phyloP scores from a whole-genome alignment of 2,113 vertebrate species.

The Myotis brandtii region DNA sequence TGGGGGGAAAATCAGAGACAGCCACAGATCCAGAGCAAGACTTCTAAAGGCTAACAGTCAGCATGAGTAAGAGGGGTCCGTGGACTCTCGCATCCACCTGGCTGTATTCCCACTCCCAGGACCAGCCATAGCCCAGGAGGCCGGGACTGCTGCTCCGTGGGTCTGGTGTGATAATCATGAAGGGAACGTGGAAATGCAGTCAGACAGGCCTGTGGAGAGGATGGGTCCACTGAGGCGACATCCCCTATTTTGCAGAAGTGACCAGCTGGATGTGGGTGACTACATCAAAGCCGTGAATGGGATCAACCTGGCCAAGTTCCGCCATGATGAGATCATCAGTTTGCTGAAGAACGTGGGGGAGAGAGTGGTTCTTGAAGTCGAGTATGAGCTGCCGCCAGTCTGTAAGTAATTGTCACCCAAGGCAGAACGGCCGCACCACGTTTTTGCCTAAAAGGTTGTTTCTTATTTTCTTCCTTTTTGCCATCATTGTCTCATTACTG shows the following conservation, averaged over 20 bases:
- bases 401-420: slow-evolving; percentile 88
- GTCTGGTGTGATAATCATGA: background rate
- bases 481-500: background rate
- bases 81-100: background rate
- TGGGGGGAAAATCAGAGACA: background rate
- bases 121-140: background rate
- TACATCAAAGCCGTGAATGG: slow-evolving; percentile 99
- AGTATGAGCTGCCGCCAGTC: slow-evolving; percentile 96
- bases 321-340: slow-evolving; percentile 99
- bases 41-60: background rate
- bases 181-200: rapidly evolving
- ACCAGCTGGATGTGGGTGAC: slow-evolving; percentile 98
- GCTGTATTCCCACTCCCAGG: rapidly evolving
- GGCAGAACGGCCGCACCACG: rapidly evolving
- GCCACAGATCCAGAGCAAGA: background rate
- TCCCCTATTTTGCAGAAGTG: slow-evolving; percentile 89
- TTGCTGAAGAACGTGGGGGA: slow-evolving; percentile 98
- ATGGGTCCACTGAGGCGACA: background rate
- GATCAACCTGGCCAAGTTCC: slow-evolving; percentile 98
- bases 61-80: too few species aligned
- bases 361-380: slow-evolving; percentile 96
- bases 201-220: background rate
- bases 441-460: background rate
- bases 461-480: background rate
- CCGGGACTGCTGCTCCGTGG: background rate